Evolutionary conservation across 2,888 invertebrate species (phyloP).

Genomic region (Smittia aterrima): DNA sequence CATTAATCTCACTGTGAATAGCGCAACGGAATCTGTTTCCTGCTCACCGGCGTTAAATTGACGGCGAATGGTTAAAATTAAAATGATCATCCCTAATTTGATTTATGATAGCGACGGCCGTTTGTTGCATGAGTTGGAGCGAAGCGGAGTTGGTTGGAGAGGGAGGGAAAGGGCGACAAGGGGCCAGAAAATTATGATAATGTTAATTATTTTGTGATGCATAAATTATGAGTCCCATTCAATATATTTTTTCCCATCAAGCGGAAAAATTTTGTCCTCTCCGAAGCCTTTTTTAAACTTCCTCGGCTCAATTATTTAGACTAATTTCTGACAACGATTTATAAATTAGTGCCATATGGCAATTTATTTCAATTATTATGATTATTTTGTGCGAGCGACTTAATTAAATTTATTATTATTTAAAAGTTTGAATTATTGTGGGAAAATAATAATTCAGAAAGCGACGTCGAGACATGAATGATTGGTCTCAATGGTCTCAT

Average conservation of each 20-base stretch:
- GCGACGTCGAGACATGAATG: no score
- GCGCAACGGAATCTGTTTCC: conserved; percentile 21
- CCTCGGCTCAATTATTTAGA: background rate
- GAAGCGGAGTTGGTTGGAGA: background rate
- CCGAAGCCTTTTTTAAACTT: background rate
- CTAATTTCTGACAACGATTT: background rate
- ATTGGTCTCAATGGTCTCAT: no score
- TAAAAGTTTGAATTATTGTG: background rate
- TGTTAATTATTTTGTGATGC: conserved; percentile 40
- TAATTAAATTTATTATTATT: background rate
- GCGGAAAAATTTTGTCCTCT: background rate
- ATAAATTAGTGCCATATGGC: background rate
- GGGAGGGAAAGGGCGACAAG: background rate
- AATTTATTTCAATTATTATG: background rate
- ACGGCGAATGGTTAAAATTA: conserved; percentile 35
- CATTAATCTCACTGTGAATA: background rate
- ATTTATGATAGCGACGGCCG: conserved; percentile 21
- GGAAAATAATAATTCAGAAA: background rate
- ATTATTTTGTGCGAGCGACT: background rate
- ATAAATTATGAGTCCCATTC: conserved; percentile 39
- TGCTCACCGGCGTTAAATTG: conserved; percentile 36
- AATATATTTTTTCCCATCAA: conserved; percentile 8
- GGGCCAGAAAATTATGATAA: conserved; percentile 34
- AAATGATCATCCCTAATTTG: conserved; percentile 39
- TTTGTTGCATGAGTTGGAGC: background rate